Percentiles rank a stretch among this genome's conserved stretches.
These are phyloP conservation scores for Leptinotarsa undecemlineata DNA, from an alignment of 1,140 invertebrate genomes.

Conservation along the genomic window DNA sequence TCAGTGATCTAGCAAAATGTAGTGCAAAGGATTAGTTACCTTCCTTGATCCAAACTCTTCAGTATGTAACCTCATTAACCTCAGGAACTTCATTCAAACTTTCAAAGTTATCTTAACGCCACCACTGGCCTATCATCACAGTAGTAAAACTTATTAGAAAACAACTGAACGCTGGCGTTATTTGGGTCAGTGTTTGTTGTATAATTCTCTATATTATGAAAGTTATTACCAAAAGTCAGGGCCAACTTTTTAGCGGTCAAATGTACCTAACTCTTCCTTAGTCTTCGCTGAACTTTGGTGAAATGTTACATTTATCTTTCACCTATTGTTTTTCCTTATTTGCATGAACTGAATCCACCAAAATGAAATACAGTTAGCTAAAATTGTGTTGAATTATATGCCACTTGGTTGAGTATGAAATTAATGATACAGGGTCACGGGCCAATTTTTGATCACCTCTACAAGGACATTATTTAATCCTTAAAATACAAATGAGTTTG, in stretches of 20 bases:
- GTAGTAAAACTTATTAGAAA: constrained; percentile 28
- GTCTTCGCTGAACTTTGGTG: constrained; percentile 32
- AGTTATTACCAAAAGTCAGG: constrained; percentile 44
- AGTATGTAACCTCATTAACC: no score
- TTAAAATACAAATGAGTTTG: no score
- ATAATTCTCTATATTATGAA: constrained; percentile 42
- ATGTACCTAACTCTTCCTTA: constrained; percentile 35
- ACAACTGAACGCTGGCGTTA: constrained; percentile 27
- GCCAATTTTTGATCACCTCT: no score
- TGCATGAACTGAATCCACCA: constrained; percentile 23
- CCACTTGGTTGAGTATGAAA: no score
- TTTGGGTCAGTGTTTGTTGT: constrained; percentile 41
- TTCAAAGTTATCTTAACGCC: not conserved
- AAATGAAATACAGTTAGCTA: constrained; percentile 14
- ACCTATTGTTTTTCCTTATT: constrained; percentile 29
- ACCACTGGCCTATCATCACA: not conserved
- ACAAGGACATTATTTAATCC: no score
- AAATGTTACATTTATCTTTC: constrained; percentile 31
- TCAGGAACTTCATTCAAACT: no score
- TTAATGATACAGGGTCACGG: no score
- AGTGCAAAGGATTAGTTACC: no score
- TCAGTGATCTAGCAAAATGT: no score
- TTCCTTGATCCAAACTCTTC: no score
- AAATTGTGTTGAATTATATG: no score
- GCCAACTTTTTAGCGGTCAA: constrained; percentile 42